Conservation (phyloP, 2,113 vertebrate genomes). For the Anseranas semipalmata region DNA sequence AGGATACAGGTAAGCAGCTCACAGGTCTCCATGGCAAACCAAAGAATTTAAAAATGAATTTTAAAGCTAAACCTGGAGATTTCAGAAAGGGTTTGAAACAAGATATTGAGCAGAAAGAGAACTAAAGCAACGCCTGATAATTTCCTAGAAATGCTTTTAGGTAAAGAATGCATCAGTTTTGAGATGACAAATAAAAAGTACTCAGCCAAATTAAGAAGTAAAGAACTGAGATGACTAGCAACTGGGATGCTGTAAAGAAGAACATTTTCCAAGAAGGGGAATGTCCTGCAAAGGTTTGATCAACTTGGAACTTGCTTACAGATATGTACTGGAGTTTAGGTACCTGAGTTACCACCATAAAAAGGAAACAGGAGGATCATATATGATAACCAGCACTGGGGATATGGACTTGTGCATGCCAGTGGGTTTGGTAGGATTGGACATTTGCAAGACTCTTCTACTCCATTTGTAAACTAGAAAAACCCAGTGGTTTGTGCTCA, state of each 20-base stretch:
- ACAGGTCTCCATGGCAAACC: background rate
- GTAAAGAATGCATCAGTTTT: background rate
- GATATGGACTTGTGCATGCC: background rate
- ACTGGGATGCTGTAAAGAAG: background rate
- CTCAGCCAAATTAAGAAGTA: background rate
- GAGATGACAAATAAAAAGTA: background rate
- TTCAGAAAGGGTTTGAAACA: background rate
- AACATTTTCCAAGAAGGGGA: background rate
- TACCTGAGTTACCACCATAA: background rate
- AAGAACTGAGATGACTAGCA: background rate
- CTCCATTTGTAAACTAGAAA: background rate
- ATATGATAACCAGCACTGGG: background rate
- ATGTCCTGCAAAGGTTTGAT: background rate
- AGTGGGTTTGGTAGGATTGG: constrained; percentile 3
- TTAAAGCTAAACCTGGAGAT: background rate
- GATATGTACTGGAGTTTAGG: background rate
- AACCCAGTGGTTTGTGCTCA: background rate
- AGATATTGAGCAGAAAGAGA: background rate
- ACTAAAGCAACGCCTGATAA: background rate
- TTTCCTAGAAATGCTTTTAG: background rate
- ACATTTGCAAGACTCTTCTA: background rate
- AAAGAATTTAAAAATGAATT: background rate
- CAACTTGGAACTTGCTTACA: background rate
- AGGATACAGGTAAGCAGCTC: background rate
- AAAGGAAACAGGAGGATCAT: background rate